Percentiles rank a stretch among this genome's conserved stretches.
Conservation (phyloP, 2,797 vertebrate genomes). For the Scomberomorus guttatus region DNA sequence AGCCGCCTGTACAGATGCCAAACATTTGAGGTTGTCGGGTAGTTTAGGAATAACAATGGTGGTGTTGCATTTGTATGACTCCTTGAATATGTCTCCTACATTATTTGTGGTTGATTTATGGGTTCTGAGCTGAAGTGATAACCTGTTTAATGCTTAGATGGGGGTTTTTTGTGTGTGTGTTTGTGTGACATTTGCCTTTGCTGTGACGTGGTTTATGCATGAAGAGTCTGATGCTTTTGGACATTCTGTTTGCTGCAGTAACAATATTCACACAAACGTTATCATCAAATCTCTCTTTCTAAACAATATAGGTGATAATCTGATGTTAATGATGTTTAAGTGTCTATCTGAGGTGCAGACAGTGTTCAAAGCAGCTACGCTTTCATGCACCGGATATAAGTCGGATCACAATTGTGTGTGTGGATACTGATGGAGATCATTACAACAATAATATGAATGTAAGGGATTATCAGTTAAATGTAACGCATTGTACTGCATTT, state of each 20-base stretch:
- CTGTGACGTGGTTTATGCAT: constrained; percentile 65
- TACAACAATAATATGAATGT: too few relatives aligned
- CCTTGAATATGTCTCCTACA: constrained; percentile 49
- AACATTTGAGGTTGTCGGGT: constrained; percentile 55
- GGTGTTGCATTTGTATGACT: constrained; percentile 30
- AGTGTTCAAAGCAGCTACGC: too few relatives aligned
- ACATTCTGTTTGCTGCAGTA: constrained; percentile 1
- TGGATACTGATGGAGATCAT: too few relatives aligned
- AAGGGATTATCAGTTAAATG: constrained; percentile 14
- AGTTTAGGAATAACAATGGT: constrained; percentile 58
- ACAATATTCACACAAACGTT: constrained; percentile 12
- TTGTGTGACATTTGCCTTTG: constrained; percentile 69
- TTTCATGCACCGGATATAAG: too few relatives aligned
- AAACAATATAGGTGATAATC: too few relatives aligned
- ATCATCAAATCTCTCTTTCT: background rate
- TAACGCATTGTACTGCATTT: background rate
- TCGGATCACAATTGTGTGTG: too few relatives aligned
- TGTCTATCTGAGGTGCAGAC: background rate
- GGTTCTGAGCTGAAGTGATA: constrained; percentile 59
- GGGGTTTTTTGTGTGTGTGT: constrained; percentile 19
- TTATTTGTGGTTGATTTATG: constrained; percentile 73
- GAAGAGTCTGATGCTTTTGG: constrained; percentile 38
- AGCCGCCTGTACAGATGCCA: constrained; percentile 70
- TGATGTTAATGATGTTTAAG: background rate
- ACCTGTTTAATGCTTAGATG: constrained; percentile 60